These are phyloP conservation scores for Epinotia demarniana DNA, from an alignment of 2,888 invertebrate species.

Conservation along the genomic window DNA sequence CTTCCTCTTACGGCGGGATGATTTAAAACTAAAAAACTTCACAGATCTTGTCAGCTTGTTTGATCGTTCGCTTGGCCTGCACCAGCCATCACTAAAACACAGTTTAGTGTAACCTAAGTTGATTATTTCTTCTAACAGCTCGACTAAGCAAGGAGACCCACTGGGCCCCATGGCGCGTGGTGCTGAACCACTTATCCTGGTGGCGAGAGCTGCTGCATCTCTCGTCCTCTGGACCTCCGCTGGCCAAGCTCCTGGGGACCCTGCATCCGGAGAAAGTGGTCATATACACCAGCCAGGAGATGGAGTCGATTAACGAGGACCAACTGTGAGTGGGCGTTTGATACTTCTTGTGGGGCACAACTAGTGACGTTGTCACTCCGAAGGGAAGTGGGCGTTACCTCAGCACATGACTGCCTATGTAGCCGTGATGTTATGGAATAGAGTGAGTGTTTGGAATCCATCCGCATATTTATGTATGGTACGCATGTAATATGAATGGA, in stretches of 20 bases:
- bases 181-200: slow-evolving; percentile 89
- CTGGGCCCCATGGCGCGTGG: slow-evolving; percentile 94
- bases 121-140: slow-evolving; percentile 53
- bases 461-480: too few relatives aligned
- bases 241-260: slow-evolving; percentile 66
- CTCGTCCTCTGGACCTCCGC: slow-evolving; percentile 88
- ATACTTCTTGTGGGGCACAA: too few relatives aligned
- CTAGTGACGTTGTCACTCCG: too few relatives aligned
- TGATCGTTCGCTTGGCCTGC: too few relatives aligned
- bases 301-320: slow-evolving; percentile 61
- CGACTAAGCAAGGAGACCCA: slow-evolving; percentile 86
- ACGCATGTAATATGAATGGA: too few relatives aligned
- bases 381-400: too few relatives aligned
- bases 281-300: slow-evolving; percentile 57
- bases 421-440: too few relatives aligned
- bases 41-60: background rate
- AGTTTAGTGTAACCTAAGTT: background rate
- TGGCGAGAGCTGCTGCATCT: slow-evolving; percentile 90
- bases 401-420: too few relatives aligned
- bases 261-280: slow-evolving; percentile 62
- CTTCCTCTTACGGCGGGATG: too few relatives aligned
- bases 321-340: slow-evolving; percentile 61
- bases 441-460: too few relatives aligned
- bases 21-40: too few relatives aligned
- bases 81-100: too few relatives aligned